Evolutionary conservation across 53 echinoderm and acorn worm genomes (phyloP).

Genomic region (Arbacia lixula): DNA sequence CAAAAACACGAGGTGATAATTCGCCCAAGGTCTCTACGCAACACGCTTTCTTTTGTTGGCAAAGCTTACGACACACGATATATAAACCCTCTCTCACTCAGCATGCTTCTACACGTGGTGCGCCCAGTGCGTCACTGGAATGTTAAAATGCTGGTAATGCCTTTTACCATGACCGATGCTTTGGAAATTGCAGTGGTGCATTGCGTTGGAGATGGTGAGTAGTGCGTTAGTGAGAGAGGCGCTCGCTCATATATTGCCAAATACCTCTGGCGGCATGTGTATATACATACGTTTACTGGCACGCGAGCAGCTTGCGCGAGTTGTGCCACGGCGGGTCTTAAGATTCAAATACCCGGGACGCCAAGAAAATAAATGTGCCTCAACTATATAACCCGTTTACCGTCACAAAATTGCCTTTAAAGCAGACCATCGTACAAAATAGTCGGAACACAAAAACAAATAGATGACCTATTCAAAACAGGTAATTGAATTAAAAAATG

Average conservation of each 20-base stretch:
- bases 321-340: no score
- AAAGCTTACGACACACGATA: neutral
- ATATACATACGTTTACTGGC: conserved; percentile 36
- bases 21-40: neutral
- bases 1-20: conserved; percentile 15
- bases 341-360: no score
- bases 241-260: neutral
- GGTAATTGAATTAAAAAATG: no score
- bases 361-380: no score
- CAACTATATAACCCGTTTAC: no score
- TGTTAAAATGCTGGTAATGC: no score
- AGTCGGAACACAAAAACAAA: no score
- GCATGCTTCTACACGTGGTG: neutral
- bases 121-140: no score
- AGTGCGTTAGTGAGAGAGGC: neutral
- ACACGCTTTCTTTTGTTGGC: conserved; percentile 20
- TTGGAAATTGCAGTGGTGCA: neutral
- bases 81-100: conserved; percentile 3
- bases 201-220: no score
- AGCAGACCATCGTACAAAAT: no score
- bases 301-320: conserved; percentile 34
- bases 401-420: no score
- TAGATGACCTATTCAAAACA: no score
- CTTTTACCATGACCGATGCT: neutral
- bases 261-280: conserved; percentile 18